These are phyloP conservation scores for Taeniopygia guttata DNA, from an alignment of 2,797 vertebrate species.

Conservation along the genomic window DNA sequence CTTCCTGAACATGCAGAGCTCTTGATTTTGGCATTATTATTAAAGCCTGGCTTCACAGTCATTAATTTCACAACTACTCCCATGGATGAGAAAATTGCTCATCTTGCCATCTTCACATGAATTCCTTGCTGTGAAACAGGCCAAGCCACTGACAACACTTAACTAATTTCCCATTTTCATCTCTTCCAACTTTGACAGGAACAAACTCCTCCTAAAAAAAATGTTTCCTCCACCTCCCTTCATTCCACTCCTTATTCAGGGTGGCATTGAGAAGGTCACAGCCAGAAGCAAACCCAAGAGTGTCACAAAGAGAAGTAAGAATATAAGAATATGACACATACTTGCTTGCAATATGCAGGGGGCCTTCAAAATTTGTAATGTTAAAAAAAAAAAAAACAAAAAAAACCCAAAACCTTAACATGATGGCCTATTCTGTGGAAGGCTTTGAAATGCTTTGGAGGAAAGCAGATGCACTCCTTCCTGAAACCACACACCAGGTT, in stretches of 20 bases:
- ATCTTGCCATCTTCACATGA: not conserved
- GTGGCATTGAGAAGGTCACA: not conserved
- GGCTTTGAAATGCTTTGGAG: not conserved
- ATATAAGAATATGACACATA: not conserved
- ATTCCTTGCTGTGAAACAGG: not conserved
- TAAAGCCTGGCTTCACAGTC: not conserved
- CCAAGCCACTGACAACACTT: not conserved
- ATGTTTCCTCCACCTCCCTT: not conserved
- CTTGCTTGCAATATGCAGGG: not conserved
- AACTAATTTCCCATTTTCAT: not conserved
- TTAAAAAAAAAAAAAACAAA: not conserved
- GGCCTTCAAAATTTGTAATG: not conserved
- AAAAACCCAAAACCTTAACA: not conserved
- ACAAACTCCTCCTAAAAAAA: not conserved
- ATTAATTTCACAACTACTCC: not conserved
- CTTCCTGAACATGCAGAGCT: not conserved
- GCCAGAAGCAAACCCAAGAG: not conserved
- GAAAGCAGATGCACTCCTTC: not conserved
- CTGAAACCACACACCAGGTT: not conserved
- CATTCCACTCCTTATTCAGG: not conserved
- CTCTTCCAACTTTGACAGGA: not conserved
- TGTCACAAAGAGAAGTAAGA: not conserved
- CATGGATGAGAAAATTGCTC: not conserved
- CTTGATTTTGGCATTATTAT: not conserved
- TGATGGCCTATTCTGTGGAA: not conserved